A percentile compares a stretch with the other conserved stretches of the same genome.
Conservation (phyloP, 2,888 invertebrate species). For the Aphelenchoides bicaudatus region DNA sequence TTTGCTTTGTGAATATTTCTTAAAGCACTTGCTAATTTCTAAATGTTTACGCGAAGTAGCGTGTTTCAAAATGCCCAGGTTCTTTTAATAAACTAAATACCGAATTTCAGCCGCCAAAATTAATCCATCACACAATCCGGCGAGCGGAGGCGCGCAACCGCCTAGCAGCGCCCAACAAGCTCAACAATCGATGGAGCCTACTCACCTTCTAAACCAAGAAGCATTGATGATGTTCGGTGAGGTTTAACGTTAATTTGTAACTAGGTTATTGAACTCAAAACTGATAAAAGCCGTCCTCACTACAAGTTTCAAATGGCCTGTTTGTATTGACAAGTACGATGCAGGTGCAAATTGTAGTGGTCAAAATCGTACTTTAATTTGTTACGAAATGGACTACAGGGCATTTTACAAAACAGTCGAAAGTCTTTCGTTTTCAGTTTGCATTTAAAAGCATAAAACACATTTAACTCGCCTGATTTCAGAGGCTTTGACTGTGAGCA, state of each 20-base stretch:
- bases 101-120: constrained; percentile 18
- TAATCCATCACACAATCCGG: constrained; percentile 20
- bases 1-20: too few relatives aligned
- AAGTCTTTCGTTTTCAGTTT: neutral
- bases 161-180: neutral
- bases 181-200: neutral
- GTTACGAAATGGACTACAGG: too few relatives aligned
- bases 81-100: neutral
- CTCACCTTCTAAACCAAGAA: constrained; percentile 13
- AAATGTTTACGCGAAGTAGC: too few relatives aligned
- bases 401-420: too few relatives aligned
- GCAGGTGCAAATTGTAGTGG: neutral
- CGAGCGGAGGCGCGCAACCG: constrained; percentile 11
- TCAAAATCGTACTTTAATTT: neutral
- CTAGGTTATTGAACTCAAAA: neutral
- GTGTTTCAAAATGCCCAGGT: too few relatives aligned
- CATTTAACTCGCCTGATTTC: neutral
- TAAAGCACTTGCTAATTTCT: too few relatives aligned
- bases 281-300: neutral
- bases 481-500: constrained; percentile 6
- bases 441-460: neutral
- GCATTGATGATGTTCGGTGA: constrained; percentile 19
- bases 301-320: neutral
- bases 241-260: neutral
- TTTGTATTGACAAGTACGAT: neutral